Conservation (phyloP, 2,888 invertebrate genomes). For the Ophion costatus region DNA sequence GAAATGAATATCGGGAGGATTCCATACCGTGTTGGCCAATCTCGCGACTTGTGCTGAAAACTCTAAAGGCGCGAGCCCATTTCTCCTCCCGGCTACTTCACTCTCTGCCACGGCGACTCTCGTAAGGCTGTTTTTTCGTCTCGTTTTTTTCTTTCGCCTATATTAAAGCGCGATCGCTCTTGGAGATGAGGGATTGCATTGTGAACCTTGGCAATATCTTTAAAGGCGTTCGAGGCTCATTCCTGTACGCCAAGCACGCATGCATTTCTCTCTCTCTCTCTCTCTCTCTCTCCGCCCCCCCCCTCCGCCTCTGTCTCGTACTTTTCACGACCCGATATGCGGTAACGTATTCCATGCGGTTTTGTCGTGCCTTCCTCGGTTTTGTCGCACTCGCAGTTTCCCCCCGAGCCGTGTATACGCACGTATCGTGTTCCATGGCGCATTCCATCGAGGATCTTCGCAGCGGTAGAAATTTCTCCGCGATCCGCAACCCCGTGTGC, state of each 20-base stretch:
- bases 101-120: slow-evolving; percentile 7
- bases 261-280: slow-evolving; percentile 3
- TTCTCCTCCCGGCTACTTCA: neutral
- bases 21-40: slow-evolving; percentile 31
- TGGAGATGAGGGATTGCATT: slow-evolving; percentile 75
- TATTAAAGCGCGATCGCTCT: slow-evolving; percentile 54
- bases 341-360: slow-evolving; percentile 59
- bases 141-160: slow-evolving; percentile 17
- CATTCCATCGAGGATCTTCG: slow-evolving; percentile 19
- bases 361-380: slow-evolving; percentile 34
- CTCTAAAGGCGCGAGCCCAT: slow-evolving; percentile 39
- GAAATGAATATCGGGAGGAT: slow-evolving; percentile 39
- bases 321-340: slow-evolving; percentile 41
- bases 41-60: slow-evolving; percentile 26
- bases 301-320: neutral
- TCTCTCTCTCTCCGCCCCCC: slow-evolving; percentile 1
- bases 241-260: slow-evolving; percentile 51
- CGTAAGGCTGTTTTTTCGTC: neutral
- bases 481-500: neutral
- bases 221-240: slow-evolving; percentile 68
- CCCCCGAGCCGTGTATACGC: neutral
- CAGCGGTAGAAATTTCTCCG: slow-evolving; percentile 3
- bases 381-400: neutral
- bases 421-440: neutral
- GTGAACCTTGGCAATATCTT: slow-evolving; percentile 73